Conservation (phyloP, 2,113 vertebrate genomes). For the Tragulus kanchil region DNA sequence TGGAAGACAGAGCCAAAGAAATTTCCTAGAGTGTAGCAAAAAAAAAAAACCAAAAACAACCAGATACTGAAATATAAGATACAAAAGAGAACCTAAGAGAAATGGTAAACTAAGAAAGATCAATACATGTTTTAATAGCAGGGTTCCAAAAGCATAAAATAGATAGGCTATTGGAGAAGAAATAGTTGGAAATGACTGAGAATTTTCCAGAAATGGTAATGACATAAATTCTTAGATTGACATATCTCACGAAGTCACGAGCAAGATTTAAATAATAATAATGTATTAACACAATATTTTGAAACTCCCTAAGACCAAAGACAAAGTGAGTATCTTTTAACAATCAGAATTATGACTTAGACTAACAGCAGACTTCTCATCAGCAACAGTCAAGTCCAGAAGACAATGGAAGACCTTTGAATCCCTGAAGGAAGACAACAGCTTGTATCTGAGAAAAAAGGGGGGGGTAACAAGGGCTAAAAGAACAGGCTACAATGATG, state of each 20-base stretch:
- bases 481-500: background rate
- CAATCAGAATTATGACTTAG: conserved; percentile 16
- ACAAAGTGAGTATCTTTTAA: background rate
- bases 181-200: conserved; percentile 27
- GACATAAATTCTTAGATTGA: background rate
- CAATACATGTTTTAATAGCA: background rate
- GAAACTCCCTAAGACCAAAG: background rate
- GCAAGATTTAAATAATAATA: background rate
- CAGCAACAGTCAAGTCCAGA: background rate
- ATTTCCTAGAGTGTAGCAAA: background rate
- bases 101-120: background rate
- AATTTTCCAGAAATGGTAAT: conserved; percentile 39
- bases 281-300: background rate
- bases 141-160: conserved; percentile 35
- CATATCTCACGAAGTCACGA: background rate
- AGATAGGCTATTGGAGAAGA: background rate
- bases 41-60: background rate
- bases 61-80: background rate
- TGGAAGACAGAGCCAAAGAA: background rate
- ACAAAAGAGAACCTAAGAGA: background rate
- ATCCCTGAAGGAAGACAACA: background rate
- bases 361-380: conserved; percentile 6
- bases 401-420: background rate
- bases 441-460: too few species aligned
- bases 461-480: too few species aligned